Evolutionary conservation across 2,113 vertebrate genomes (phyloP), one percentile per base, ranked within the genome.

Genomic region (Ardeotis arabs): DNA sequence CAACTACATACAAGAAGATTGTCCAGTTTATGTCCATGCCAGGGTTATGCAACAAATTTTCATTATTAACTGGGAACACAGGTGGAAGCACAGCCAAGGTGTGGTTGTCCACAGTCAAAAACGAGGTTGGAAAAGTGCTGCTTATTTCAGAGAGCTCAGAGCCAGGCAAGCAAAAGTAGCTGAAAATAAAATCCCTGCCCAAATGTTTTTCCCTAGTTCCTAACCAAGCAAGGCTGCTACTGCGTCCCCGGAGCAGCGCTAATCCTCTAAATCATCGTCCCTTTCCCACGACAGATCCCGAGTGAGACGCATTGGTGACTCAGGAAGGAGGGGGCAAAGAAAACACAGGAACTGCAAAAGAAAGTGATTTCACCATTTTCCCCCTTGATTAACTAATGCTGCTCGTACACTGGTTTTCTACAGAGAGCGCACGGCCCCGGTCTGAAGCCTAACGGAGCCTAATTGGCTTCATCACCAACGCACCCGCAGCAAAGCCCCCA

Each of bases 381-480:
- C 37, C 37, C 60, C 49, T 49, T 8, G 39, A 27, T 44, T 69
- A 63, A 47, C 18, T 13, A 5, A 37, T 3, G 41, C 58, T 68
- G 41, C 22, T 33, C 6, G 17, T 5, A n/a, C 68, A 6, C 20
- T 3, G 2, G 21, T 4, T 23, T 53, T 12, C 18, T 50, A 7
- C 49, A 14, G 29, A 13, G 60, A 37, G 49, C 5, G 0, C 1
- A 2, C 0, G 2, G 56, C 33, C 58, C 20, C 0, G 4, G 4
- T 7, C 66, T n/a, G 58, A 18, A 41, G n/a, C 52, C 62, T 63
- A 53, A 45, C 10, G 24, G 60, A 69, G 27, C 9, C 49, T 4
- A 3, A 83, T n/a, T 81, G 45, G 7, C 62, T 73, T 52, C 69
- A 31, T 23, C 53, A 25, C 39, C 67, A 41, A 11, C 2, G 7